Percentiles rank a stretch among this genome's conserved stretches.
Conservation (phyloP, 2,113 vertebrate genomes). For the Silurus glanis region DNA sequence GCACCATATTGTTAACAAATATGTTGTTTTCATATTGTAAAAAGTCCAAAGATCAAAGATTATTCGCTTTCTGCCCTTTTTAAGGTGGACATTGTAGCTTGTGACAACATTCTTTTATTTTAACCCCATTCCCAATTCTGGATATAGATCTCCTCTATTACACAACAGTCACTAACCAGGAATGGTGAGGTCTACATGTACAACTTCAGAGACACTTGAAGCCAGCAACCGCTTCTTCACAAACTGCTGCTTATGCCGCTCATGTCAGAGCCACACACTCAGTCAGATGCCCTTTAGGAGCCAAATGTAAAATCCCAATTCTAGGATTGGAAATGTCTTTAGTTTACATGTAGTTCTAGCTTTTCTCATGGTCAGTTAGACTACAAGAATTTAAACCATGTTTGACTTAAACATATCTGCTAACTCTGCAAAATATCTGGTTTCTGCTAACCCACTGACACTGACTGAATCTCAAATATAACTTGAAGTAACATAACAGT, state of each 20-base stretch:
- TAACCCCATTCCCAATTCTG: background rate
- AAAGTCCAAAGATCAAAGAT: background rate
- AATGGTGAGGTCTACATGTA: background rate
- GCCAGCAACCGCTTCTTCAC: background rate
- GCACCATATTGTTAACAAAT: background rate
- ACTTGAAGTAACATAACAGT: background rate
- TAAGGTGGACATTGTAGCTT: background rate
- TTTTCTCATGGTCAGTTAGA: background rate
- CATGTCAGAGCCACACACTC: background rate
- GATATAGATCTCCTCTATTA: background rate
- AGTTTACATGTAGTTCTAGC: background rate
- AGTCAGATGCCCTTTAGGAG: background rate
- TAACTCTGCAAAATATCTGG: too few species aligned
- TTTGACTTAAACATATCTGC: background rate
- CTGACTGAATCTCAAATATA: background rate
- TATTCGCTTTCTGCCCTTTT: background rate
- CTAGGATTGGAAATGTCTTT: background rate
- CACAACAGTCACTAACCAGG: background rate
- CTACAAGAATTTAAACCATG: background rate
- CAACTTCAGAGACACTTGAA: background rate
- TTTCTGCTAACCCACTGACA: background rate
- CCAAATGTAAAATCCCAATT: background rate
- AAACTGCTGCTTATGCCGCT: background rate
- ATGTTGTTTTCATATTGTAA: background rate
- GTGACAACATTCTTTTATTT: background rate